A percentile compares a stretch with the other conserved stretches of the same genome.
Evolutionary conservation across 2,888 invertebrate species (phyloP).

Genomic region (Cyrtodaria siliqua): DNA sequence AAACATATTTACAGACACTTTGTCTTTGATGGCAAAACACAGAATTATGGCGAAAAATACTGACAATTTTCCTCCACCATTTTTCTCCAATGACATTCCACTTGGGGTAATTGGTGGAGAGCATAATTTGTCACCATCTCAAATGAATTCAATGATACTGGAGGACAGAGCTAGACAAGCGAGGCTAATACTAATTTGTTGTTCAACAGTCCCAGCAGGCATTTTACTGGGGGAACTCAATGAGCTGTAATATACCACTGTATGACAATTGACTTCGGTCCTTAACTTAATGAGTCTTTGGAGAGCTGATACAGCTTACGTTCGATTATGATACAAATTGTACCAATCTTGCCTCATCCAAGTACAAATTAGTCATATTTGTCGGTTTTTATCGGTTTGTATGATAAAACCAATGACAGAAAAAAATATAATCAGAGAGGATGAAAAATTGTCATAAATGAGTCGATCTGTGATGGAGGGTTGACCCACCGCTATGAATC

Average conservation of each 20-base stretch:
- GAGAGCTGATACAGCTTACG: conserved; percentile 34
- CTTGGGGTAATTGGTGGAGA: conserved; percentile 20
- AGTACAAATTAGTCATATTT: conserved; percentile 46
- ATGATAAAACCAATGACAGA: conserved; percentile 14
- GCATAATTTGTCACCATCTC: conserved; percentile 48
- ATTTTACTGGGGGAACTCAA: conserved; percentile 54
- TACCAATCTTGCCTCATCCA: conserved; percentile 32
- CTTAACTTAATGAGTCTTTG: conserved; percentile 51
- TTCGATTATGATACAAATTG: conserved; percentile 48
- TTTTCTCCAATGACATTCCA: conserved; percentile 1
- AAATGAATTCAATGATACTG: conserved; percentile 56
- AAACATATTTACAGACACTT: no score
- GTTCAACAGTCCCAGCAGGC: conserved; percentile 44
- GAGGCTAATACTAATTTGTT: conserved; percentile 65
- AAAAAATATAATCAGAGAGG: conserved; percentile 4
- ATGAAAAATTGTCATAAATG: conserved; percentile 58
- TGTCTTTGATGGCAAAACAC: no score
- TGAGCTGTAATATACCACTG: conserved; percentile 53
- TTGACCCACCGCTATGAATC: conserved; percentile 48
- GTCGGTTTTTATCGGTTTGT: conserved; percentile 25
- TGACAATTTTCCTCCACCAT: not conserved
- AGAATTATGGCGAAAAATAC: no score
- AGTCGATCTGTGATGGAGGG: conserved; percentile 7
- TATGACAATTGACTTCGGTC: conserved; percentile 66
- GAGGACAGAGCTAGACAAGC: conserved; percentile 59